phyloP scores from a whole-genome alignment of 2,888 invertebrate genomes.

The Sympetrum striolatum region DNA sequence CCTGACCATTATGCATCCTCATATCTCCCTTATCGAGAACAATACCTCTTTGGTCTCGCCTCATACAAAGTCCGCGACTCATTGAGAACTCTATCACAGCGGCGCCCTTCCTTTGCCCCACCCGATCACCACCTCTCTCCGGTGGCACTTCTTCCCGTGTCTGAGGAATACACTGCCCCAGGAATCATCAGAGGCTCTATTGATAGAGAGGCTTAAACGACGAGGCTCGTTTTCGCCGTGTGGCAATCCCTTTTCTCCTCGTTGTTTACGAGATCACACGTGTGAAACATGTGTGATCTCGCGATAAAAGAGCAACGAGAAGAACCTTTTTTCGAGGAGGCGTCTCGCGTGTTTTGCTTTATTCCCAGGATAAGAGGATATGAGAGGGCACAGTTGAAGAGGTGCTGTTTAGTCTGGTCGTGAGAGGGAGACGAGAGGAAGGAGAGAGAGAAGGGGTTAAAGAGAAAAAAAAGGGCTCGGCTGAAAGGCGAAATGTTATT shows the following conservation, averaged over 20 bases:
- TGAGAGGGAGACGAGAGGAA: background rate
- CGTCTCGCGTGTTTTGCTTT: background rate
- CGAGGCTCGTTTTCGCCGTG: background rate
- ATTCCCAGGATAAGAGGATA: background rate
- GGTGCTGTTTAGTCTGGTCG: too few species aligned
- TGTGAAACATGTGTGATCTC: background rate
- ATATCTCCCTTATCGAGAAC: background rate
- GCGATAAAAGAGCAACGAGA: background rate
- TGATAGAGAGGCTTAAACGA: background rate
- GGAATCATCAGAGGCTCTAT: background rate
- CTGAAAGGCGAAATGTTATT: background rate
- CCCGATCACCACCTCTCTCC: background rate
- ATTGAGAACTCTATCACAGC: background rate
- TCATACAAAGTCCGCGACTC: background rate
- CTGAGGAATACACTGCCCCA: background rate
- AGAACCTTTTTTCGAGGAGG: background rate
- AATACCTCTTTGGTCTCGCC: background rate
- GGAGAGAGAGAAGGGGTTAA: background rate
- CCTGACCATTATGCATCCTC: background rate
- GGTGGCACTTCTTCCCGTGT: background rate
- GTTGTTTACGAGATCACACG: background rate
- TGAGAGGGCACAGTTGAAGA: too few species aligned
- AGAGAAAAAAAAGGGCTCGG: background rate
- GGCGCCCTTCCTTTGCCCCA: background rate
- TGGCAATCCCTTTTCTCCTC: background rate